A percentile compares a stretch with the other conserved stretches of the same genome.
Conservation (phyloP, 1,140 invertebrate species). For the Bombyx mori region ASM3026992v2 NC_085122.1:8286001-8286500, state of each 20-base stretch:
- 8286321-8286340: not conserved
- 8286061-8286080: conserved; percentile 57
- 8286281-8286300: conserved; percentile 24
- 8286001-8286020: not conserved
- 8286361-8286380: no score
- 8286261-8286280: conserved; percentile 26
- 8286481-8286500: no score
- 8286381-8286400: conserved; percentile 1
- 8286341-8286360: conserved; percentile 8
- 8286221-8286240: conserved; percentile 68
- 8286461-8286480: no score
- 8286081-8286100: conserved; percentile 47
- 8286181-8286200: conserved; percentile 60
- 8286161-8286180: conserved; percentile 49
- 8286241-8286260: conserved; percentile 51
- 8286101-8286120: conserved; percentile 58
- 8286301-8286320: conserved; percentile 4
- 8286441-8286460: no score
- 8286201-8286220: conserved; percentile 58
- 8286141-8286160: conserved; percentile 52
- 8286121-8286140: conserved; percentile 49
- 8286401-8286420: not conserved
- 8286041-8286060: conserved; percentile 52
- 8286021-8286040: conserved; percentile 33
- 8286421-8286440: not conserved